Percentiles rank a stretch among this genome's conserved stretches.
Conservation (phyloP, 2,113 vertebrate genomes). For the Crocuta crocuta region DNA sequence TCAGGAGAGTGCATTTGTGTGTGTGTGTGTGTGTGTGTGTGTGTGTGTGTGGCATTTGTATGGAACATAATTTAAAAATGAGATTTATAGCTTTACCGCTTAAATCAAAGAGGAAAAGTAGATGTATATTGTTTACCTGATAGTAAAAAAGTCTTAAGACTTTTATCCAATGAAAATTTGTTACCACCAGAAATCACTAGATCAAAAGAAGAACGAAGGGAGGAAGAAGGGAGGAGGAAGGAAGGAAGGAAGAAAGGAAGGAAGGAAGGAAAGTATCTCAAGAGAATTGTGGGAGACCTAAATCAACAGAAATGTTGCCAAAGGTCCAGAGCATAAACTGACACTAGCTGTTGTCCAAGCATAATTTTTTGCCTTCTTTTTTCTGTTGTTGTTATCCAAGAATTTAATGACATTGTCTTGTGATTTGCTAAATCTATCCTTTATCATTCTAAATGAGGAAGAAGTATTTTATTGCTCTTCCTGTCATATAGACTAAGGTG, state of each 20-base stretch:
- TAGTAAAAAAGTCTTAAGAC: constrained; percentile 20
- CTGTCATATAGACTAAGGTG: neutral
- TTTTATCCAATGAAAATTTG: constrained; percentile 15
- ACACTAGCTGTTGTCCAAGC: neutral
- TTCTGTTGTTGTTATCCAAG: neutral
- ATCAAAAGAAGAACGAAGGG: constrained; percentile 45
- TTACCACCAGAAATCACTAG: neutral
- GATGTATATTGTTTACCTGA: neutral
- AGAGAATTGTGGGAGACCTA: neutral
- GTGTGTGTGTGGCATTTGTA: neutral
- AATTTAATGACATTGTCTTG: constrained; percentile 23
- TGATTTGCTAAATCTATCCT: neutral
- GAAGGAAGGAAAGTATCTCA: neutral
- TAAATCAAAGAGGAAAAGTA: neutral
- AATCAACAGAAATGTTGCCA: neutral
- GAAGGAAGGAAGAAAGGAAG: neutral
- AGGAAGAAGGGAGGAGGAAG: neutral
- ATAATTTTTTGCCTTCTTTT: neutral
- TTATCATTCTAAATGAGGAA: neutral
- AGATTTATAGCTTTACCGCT: neutral
- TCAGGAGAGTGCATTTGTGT: neutral
- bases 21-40: neutral
- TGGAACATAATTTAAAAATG: constrained; percentile 7
- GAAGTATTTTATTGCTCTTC: constrained; percentile 1
- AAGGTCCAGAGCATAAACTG: neutral